Percentiles rank a stretch among this genome's conserved stretches.
phyloP scores from a whole-genome alignment of 2,113 vertebrate species.

The Todiramphus saurophagus region DNA sequence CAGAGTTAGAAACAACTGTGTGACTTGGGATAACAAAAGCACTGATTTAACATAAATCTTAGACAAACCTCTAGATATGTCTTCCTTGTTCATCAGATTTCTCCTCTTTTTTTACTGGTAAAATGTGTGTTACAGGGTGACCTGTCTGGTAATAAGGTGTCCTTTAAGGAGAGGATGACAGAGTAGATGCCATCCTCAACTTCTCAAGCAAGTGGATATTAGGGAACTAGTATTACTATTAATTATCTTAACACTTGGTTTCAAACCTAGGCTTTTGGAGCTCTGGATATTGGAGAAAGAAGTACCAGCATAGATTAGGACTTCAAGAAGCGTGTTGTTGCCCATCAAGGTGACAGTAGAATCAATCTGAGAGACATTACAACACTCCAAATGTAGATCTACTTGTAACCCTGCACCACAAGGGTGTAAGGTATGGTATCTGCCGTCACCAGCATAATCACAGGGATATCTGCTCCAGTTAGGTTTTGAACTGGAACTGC shows the following conservation, averaged over 20 bases:
- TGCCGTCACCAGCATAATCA: background rate
- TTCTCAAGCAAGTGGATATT: background rate
- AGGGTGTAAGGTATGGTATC: background rate
- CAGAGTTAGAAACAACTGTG: background rate
- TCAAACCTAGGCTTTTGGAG: background rate
- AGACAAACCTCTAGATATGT: background rate
- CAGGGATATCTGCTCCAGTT: background rate
- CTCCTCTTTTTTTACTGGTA: background rate
- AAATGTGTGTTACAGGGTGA: background rate
- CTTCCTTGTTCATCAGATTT: background rate
- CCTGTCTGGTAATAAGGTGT: background rate
- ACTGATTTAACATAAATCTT: background rate
- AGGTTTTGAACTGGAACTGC: background rate
- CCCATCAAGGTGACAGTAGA: background rate
- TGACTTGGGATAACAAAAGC: background rate
- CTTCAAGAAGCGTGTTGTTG: background rate
- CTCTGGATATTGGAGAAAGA: background rate
- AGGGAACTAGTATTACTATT: background rate
- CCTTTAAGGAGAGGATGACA: background rate
- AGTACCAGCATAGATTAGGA: background rate
- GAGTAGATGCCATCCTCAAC: background rate
- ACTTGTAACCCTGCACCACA: background rate
- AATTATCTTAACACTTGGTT: background rate
- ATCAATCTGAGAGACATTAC: background rate
- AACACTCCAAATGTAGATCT: background rate